These are phyloP conservation scores for Ormyrus labotus DNA, from an alignment of 2,888 invertebrate genomes.

Conservation along the genomic window DNA sequence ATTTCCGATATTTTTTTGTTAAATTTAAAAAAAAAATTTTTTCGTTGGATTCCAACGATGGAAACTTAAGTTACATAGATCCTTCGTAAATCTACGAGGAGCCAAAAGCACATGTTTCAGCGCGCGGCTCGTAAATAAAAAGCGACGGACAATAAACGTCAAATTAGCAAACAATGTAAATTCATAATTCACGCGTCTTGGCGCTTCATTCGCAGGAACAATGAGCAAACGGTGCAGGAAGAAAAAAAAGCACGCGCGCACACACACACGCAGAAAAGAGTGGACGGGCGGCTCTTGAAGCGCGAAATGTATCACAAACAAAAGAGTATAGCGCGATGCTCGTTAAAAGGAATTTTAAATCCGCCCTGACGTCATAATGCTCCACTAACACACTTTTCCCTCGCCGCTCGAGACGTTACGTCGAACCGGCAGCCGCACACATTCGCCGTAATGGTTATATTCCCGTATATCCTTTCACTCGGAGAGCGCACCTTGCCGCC, in stretches of 20 bases:
- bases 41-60: too few relatives aligned
- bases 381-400: slow-evolving; percentile 43
- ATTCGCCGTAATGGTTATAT: neutral
- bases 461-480: slow-evolving; percentile 32
- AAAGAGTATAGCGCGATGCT: slow-evolving; percentile 1
- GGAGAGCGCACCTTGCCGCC: neutral
- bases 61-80: too few relatives aligned
- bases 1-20: too few relatives aligned
- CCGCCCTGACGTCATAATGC: slow-evolving; percentile 27
- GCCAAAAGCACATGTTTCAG: too few relatives aligned
- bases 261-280: neutral
- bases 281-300: neutral
- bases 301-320: slow-evolving; percentile 22
- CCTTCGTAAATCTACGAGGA: too few relatives aligned
- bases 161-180: slow-evolving; percentile 32
- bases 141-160: slow-evolving; percentile 12
- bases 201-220: neutral
- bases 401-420: neutral
- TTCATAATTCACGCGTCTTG: slow-evolving; percentile 5
- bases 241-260: neutral
- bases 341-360: slow-evolving; percentile 45
- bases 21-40: too few relatives aligned
- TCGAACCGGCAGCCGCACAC: neutral
- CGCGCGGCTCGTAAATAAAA: too few relatives aligned
- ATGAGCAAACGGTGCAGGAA: too few relatives aligned